phyloP scores from a whole-genome alignment of 2,888 invertebrate species.

The Zelleria hepariella region DNA sequence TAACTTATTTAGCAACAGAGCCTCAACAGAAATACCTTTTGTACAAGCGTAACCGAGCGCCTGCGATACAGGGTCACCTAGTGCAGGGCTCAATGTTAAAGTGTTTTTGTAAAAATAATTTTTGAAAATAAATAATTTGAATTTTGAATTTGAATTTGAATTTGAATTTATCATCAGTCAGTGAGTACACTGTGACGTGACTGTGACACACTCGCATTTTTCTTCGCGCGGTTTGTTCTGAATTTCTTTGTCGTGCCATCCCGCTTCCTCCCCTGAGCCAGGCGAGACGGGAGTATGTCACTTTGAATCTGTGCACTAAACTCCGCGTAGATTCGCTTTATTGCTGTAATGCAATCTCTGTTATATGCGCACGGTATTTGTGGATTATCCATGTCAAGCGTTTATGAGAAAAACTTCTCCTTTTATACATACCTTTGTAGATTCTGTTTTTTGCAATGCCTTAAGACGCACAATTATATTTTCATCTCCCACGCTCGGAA shows the following conservation, averaged over 20 bases:
- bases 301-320: not conserved
- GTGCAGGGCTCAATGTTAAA: too few species aligned
- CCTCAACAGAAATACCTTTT: too few species aligned
- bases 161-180: not conserved
- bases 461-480: too few species aligned
- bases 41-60: too few species aligned
- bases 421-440: too few species aligned
- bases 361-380: slow-evolving; percentile 43
- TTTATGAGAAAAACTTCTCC: not conserved
- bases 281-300: not conserved
- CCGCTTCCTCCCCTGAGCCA: not conserved
- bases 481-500: too few species aligned
- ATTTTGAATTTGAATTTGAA: too few species aligned
- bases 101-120: too few species aligned
- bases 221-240: not conserved
- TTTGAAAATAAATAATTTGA: too few species aligned
- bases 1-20: too few species aligned
- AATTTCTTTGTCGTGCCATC: not conserved
- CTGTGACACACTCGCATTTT: not conserved
- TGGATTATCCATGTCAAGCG: slow-evolving; percentile 54
- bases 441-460: too few species aligned
- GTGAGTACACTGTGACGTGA: not conserved
- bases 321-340: slow-evolving; percentile 40
- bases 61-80: too few species aligned
- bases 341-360: slow-evolving; percentile 67